A percentile compares a stretch with the other conserved stretches of the same genome.
These are phyloP conservation scores for Phalacrocorax brasilianus DNA, from an alignment of 2,113 vertebrate genomes.

Conservation along the genomic window DNA sequence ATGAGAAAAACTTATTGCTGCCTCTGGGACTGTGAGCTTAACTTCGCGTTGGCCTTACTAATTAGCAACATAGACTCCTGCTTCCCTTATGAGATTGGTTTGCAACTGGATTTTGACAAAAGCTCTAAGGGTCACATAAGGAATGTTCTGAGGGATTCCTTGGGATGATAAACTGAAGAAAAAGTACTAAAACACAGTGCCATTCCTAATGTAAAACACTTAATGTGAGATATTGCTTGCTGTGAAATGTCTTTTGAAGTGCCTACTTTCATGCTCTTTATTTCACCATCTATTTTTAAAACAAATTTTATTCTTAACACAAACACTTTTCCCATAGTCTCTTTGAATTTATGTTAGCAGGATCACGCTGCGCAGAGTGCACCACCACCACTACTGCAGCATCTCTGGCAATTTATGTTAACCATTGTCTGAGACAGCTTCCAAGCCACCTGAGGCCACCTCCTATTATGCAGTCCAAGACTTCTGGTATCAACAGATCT, in stretches of 20 bases:
- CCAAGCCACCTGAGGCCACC: background rate
- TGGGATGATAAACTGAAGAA: background rate
- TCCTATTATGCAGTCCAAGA: background rate
- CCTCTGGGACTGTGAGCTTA: background rate
- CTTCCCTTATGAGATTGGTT: background rate
- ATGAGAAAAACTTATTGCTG: background rate
- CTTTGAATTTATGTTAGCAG: background rate
- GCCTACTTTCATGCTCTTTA: background rate
- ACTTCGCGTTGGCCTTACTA: background rate
- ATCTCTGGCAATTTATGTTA: background rate
- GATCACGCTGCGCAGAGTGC: background rate
- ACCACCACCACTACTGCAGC: background rate
- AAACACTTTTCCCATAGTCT: background rate
- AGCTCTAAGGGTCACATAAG: background rate
- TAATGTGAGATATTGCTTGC: background rate
- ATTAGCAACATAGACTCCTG: constrained; percentile 27
- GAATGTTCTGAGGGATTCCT: background rate
- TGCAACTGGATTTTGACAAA: constrained; percentile 11
- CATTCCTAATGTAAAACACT: background rate
- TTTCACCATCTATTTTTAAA: constrained; percentile 19
- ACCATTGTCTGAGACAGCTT: background rate
- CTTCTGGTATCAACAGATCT: background rate
- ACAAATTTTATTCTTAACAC: background rate
- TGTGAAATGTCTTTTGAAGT: constrained; percentile 9
- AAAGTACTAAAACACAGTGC: background rate